A percentile compares a stretch with the other conserved stretches of the same genome.
Evolutionary conservation across 2,113 vertebrate genomes (phyloP).

Genomic region (Myotis lucifugus): DNA sequence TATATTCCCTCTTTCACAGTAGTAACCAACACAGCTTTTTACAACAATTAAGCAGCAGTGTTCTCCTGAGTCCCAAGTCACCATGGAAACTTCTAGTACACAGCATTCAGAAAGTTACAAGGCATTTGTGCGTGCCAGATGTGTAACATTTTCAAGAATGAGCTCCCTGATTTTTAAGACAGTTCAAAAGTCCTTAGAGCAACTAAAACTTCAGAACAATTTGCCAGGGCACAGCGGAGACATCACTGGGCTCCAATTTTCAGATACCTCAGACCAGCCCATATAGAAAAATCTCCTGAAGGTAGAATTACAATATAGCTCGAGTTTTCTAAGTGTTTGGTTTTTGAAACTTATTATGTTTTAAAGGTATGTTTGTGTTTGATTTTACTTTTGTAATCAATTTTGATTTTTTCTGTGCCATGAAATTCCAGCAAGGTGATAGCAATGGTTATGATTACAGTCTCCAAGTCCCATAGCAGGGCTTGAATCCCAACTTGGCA

Average conservation of each 20-base stretch:
- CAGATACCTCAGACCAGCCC: background rate
- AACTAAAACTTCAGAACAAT: constrained; percentile 43
- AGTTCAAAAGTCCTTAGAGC: constrained; percentile 20
- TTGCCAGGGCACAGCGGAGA: background rate
- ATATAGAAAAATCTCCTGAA: background rate
- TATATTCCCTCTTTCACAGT: background rate
- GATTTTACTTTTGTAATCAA: constrained; percentile 10
- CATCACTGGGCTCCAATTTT: background rate
- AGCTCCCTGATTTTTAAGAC: background rate
- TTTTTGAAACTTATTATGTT: background rate
- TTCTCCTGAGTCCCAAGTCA: background rate
- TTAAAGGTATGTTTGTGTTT: constrained; percentile 37
- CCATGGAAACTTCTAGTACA: background rate
- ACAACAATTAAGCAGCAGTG: background rate
- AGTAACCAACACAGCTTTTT: background rate
- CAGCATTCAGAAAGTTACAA: background rate
- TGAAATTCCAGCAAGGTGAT: constrained; percentile 20
- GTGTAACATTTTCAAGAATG: constrained; percentile 4
- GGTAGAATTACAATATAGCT: background rate
- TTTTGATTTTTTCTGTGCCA: background rate
- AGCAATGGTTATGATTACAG: background rate
- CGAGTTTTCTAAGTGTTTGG: constrained; percentile 12
- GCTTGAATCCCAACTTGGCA: background rate
- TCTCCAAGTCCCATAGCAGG: background rate
- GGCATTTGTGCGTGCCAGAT: background rate